Conservation (phyloP, 1,140 invertebrate genomes). For the Lamellibrachia luymesi region DNA sequence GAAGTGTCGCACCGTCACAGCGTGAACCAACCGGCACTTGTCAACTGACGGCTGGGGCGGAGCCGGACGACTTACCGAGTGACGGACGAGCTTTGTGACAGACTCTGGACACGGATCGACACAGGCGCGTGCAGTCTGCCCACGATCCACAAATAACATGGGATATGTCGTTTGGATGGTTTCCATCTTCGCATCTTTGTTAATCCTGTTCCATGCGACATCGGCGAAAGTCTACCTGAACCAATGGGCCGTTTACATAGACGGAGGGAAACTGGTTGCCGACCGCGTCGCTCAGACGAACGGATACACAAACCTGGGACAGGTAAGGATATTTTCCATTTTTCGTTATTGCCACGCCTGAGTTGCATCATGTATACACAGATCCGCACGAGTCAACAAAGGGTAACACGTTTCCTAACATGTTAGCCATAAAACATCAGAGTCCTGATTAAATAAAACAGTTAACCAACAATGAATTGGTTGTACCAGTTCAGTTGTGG, state of each 20-base stretch:
- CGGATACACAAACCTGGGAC: neutral
- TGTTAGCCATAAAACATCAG: neutral
- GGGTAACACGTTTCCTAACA: neutral
- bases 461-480: neutral
- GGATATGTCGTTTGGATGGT: neutral
- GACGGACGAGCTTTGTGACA: neutral
- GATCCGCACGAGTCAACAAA: neutral
- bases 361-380: neutral
- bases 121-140: neutral
- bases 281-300: slow-evolving; percentile 2
- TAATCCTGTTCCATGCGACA: neutral
- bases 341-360: neutral
- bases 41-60: neutral
- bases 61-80: neutral
- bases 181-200: neutral
- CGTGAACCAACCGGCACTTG: neutral
- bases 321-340: neutral
- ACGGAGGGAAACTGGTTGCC: neutral
- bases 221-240: neutral
- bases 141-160: slow-evolving; percentile 4
- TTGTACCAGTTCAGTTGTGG: too few relatives aligned
- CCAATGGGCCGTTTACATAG: neutral
- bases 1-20: neutral
- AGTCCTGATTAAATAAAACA: neutral
- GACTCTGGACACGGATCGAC: neutral